A percentile compares a stretch with the other conserved stretches of the same genome.
Conservation (phyloP, 2,888 invertebrate species). For the Choreutis nemorana region DNA sequence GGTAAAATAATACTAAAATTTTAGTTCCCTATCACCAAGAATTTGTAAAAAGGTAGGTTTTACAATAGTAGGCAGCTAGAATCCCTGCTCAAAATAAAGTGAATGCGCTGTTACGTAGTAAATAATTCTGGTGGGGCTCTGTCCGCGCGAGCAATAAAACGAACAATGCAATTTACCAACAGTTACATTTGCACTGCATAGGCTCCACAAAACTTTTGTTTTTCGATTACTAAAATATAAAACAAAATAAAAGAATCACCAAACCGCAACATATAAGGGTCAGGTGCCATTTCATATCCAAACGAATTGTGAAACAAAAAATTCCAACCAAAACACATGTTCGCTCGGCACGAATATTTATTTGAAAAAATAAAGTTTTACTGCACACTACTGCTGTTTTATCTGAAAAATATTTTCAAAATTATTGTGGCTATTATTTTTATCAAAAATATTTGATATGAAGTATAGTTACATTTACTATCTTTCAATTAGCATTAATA, state of each 20-base stretch:
- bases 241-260: conserved; percentile 23
- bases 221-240: conserved; percentile 30
- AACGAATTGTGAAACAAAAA: conserved; percentile 15
- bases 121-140: conserved; percentile 56
- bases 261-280: conserved; percentile 18
- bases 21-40: too few species aligned
- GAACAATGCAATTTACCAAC: conserved; percentile 61
- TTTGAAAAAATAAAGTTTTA: too few species aligned
- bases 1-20: too few species aligned
- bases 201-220: conserved; percentile 35
- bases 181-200: conserved; percentile 49
- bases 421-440: too few species aligned
- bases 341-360: conserved; percentile 8
- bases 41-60: too few species aligned
- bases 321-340: conserved; percentile 12
- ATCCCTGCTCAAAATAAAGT: conserved; percentile 49
- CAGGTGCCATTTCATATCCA: conserved; percentile 17
- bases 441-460: too few species aligned
- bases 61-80: too few species aligned
- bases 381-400: too few species aligned
- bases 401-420: too few species aligned
- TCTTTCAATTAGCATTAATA: too few species aligned
- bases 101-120: conserved; percentile 57
- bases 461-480: too few species aligned
- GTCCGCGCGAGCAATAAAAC: conserved; percentile 58